Evolutionary conservation across 2,113 vertebrate species (phyloP).

Genomic region (Cervus canadensis): DNA sequence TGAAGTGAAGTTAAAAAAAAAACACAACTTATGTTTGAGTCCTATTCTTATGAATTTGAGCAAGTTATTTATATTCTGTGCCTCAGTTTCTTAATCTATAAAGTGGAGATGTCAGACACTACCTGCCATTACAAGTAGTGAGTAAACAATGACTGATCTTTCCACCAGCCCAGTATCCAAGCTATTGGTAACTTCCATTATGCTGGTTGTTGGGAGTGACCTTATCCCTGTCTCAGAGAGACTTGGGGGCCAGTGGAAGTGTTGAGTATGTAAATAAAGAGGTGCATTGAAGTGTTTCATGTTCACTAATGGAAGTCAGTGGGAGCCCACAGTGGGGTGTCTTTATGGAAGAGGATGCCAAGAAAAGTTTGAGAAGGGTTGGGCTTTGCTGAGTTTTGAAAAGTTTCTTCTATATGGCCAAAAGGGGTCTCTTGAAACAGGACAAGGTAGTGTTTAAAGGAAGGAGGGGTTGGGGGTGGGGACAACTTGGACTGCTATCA

Average conservation of each 20-base stretch:
- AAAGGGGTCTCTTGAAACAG: neutral
- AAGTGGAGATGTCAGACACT: neutral
- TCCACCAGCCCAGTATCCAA: neutral
- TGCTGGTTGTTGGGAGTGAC: no score
- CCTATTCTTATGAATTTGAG: neutral
- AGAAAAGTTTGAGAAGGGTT: neutral
- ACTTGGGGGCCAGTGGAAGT: neutral
- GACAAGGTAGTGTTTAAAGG: neutral
- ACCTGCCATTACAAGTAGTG: neutral
- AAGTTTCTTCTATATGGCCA: neutral
- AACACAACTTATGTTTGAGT: neutral
- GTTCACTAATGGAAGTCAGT: neutral
- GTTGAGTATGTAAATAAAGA: neutral
- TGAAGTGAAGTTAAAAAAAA: neutral
- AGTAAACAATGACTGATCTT: neutral
- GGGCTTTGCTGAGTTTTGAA: neutral
- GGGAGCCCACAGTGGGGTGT: rapidly evolving
- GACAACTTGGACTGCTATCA: neutral
- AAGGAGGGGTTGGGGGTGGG: neutral
- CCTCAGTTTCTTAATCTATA: neutral
- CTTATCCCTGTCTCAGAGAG: neutral
- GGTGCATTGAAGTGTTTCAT: neutral
- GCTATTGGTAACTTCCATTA: neutral
- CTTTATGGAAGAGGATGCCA: neutral
- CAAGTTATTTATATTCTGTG: neutral